phyloP scores from a whole-genome alignment of 2,797 vertebrate species.

The Vipera latastei region DNA sequence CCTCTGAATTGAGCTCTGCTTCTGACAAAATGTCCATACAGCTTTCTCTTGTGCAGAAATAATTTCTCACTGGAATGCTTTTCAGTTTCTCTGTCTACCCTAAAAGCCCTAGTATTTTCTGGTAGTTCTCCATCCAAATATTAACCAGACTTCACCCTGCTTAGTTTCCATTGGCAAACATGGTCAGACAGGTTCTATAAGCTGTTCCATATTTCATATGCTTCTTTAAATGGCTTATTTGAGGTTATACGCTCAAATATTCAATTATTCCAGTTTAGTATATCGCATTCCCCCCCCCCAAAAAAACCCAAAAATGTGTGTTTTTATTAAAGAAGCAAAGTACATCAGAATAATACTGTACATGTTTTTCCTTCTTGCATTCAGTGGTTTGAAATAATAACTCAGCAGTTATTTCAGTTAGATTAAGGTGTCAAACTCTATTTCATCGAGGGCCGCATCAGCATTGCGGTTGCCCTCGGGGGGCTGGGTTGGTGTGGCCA shows the following conservation, averaged over 20 bases:
- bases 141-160: neutral
- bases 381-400: constrained; percentile 35
- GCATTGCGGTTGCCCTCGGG: too few relatives aligned
- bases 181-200: neutral
- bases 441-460: too few relatives aligned
- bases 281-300: constrained; percentile 14
- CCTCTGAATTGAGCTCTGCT: neutral
- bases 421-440: neutral
- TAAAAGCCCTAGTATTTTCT: neutral
- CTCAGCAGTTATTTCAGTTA: constrained; percentile 36
- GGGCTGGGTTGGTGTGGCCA: too few relatives aligned
- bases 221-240: neutral
- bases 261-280: constrained; percentile 31
- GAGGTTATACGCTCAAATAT: neutral
- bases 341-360: constrained; percentile 26
- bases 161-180: neutral
- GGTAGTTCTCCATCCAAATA: neutral
- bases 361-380: constrained; percentile 30
- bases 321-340: constrained; percentile 47
- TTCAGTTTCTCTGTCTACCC: neutral
- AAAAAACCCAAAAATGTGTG: constrained; percentile 36
- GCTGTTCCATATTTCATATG: neutral
- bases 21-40: constrained; percentile 2
- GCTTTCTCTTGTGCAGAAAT: neutral
- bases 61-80: constrained; percentile 17